Evolutionary conservation across 2,797 vertebrate species (phyloP).

Genomic region (Cyclura pinguis): DNA sequence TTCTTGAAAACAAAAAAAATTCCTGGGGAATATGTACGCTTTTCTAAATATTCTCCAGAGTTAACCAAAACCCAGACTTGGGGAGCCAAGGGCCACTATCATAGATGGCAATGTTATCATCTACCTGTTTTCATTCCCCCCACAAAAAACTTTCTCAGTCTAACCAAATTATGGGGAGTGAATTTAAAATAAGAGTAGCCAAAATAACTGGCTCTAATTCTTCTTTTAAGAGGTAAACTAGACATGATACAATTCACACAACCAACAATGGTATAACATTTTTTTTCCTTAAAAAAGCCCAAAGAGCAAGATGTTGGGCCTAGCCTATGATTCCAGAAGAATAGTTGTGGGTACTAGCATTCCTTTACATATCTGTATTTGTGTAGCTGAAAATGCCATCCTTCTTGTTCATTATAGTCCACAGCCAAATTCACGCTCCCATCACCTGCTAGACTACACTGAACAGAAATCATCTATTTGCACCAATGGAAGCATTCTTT

Average conservation of each 20-base stretch:
- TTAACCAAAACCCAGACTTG: not conserved
- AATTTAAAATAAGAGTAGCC: not conserved
- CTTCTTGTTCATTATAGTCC: not conserved
- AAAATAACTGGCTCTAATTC: not conserved
- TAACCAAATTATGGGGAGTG: not conserved
- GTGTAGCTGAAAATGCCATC: no score
- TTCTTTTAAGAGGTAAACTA: not conserved
- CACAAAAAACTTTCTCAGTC: not conserved
- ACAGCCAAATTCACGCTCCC: not conserved
- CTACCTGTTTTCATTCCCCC: not conserved
- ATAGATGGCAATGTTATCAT: not conserved
- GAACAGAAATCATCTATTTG: not conserved
- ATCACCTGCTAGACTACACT: not conserved
- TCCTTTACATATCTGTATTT: not conserved
- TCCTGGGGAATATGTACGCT: not conserved
- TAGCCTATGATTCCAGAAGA: not conserved
- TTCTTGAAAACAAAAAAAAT: not conserved
- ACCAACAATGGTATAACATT: not conserved
- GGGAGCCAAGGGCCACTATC: not conserved
- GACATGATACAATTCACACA: not conserved
- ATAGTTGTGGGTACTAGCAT: not conserved
- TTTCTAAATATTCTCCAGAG: not conserved
- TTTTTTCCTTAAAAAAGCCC: no score
- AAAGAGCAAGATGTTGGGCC: not conserved
- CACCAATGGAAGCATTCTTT: not conserved